Base-by-base conservation (phyloP, 2,113 vertebrate species). In the Elephantulus edwardii region DNA sequence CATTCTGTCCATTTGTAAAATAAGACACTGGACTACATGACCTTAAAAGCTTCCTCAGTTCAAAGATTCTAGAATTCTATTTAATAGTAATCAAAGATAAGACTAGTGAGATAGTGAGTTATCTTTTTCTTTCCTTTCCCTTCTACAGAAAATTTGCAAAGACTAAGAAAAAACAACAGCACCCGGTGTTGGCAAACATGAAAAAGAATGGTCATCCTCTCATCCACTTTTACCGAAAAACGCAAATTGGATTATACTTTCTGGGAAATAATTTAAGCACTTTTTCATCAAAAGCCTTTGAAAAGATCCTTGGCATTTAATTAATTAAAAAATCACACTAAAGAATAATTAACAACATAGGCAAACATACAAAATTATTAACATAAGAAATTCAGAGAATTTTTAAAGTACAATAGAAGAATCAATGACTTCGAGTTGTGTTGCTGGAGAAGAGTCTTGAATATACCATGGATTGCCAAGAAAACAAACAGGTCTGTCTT, bases 241-340 rank as follows among this genome's bases (percentile, higher is more conserved):
- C 6, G 38, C 8, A n/a, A 71, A 87, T 17, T 24, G 38, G 60
- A 74, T 19, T 24, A 9, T 16, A 26, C 71, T 81, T 58, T 87
- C 74, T 71, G 26, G 44, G 66, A 16, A 70, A 56, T n/a, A 50
- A 14, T 1, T 35, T n/a, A 20, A 78, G 76, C 52, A 20, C 35
- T 60, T 83, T 64, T 83, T 60, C 42, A 30, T 64, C 85, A 60
- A 83, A 86, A 62, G 74, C 48, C 35, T 83, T 87, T 66, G n/a
- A 56, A 80, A 58, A 52, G 12, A 5, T 48, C 40, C 52, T 38
- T 26, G 24, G 62, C 46, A 60, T 87, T 58, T 46, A 48, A 60
- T 24, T 17, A n/a, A n/a, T 46, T 2, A 6, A 4, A 75, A 28
- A 11, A 38, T 64, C 58, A 16, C 50, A 38, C 48, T 54, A 38